Evolutionary conservation across 2,113 vertebrate genomes (phyloP), one percentile per base, ranked within the genome.

Genomic region (Leuciscus idus): DNA sequence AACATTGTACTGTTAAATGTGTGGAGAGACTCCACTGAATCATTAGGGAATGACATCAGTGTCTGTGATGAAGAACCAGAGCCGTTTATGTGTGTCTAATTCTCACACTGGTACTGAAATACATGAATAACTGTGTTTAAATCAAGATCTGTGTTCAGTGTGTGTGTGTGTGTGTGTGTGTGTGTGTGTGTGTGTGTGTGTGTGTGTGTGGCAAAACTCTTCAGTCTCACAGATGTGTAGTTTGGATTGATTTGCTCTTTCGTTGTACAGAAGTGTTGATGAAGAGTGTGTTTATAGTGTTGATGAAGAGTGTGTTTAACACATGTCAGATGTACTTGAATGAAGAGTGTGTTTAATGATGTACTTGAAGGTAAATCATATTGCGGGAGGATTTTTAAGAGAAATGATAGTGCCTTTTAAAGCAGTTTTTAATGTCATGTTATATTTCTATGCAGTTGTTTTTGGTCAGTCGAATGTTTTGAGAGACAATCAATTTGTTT

Each of bases 321-420:
- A 26, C 1, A 50, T 59, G 46, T n/a, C 85, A 30, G 76, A 57
- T 84, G 43, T 79, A 43, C 39, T 43, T 43, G 39, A 43, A 43
- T 0, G 39, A 43, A 8, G 33, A 81, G 2, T 61, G 39, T 59
- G 3, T 43, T 23, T 30, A 72, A 4, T 12, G 76, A 57, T 84
- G 43, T 79, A 43, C 39, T 43, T 43, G 39, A 43, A 43, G 39
- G 39, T 26, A 43, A 74, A 73, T 74, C 17, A 12, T 52, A n/a
- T 19, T 26, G 10, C 2, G 39, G 57, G 17, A 76, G 48, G 7
- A 39, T 19, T 30, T 4, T 46, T 26, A 82, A 11, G 30, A 21
- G 13, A n/a, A 68, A 10, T 33, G 1, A 59, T 26, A 82, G 88
- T 89, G 88, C 88, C 88, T 89, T 70, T 88, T 48, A 64, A 48